These are phyloP conservation scores for Ptilorrhoa leucosticta DNA, from an alignment of 2,113 vertebrate species.

Conservation along the genomic window DNA sequence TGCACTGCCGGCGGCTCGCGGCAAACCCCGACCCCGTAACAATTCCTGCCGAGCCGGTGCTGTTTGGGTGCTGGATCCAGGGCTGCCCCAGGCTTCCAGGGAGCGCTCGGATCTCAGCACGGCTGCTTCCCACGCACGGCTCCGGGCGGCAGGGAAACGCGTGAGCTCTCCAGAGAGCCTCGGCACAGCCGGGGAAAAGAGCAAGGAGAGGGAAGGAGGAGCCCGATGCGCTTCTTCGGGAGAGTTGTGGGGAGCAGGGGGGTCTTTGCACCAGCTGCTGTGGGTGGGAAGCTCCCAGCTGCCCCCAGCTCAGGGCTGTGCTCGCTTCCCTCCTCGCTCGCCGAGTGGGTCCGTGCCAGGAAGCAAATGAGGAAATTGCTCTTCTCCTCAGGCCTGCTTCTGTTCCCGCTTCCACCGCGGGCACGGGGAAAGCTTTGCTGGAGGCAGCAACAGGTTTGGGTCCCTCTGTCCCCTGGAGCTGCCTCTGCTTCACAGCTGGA, in stretches of 20 bases:
- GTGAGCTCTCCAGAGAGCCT: not conserved
- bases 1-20: rapidly evolving
- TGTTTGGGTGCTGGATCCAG: not conserved
- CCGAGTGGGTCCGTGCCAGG: not conserved
- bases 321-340: rapidly evolving
- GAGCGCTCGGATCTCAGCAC: not conserved
- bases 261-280: not conserved
- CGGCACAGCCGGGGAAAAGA: not conserved
- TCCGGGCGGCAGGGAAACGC: not conserved
- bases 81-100: rapidly evolving
- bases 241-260: not conserved
- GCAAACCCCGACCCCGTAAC: rapidly evolving
- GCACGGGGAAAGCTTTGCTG: not conserved
- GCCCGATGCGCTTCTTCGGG: rapidly evolving
- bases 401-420: rapidly evolving
- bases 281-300: not conserved
- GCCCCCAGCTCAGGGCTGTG: not conserved
- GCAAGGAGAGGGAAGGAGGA: not conserved
- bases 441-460: not conserved
- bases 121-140: rapidly evolving
- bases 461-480: not conserved
- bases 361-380: not conserved
- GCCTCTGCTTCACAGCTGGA: rapidly evolving
- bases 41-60: rapidly evolving
- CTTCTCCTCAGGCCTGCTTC: not conserved